Evolutionary conservation across 2,113 vertebrate genomes (phyloP), one percentile per base, ranked within the genome.

Genomic region (Rana temporaria): DNA sequence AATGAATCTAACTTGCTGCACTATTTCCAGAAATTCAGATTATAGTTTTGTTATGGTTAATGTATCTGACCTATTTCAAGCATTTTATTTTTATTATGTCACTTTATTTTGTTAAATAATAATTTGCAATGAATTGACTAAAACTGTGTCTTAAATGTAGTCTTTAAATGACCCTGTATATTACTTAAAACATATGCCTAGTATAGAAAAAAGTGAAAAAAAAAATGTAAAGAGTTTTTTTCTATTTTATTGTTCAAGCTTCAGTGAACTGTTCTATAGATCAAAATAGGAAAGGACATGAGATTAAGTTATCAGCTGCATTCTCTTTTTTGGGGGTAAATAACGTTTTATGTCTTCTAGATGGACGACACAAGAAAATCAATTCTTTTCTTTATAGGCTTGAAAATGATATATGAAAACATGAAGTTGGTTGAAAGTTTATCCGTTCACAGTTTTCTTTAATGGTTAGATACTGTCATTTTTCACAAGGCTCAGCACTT

Each of bases 351-450:
- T 60, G 71, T 74, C 71, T 74, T 12, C 30, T 3, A 60, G 55
- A 60, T 60, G 26, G 22, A 6, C 55, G 55, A 74, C 71, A 38
- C 71, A 74, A 59, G 55, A 74, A 74, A 74, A 74, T 74, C 71
- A 74, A 74, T 74, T 74, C 56, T 60, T 74, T 74, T 32, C 30
- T 74, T 74, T 74, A 74, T 74, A 74, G 71, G 55, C 59, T 16
- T 74, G 56, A 74, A 74, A 56, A 74, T 74, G 71, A 74, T 59
- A 74, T 74, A 74, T 74, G 71, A 74, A 74, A 74, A 74, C 71
- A 74, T 74, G 71, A 60, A 74, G 55, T 74, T 55, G n/a, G 55
- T 59, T 74, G 71, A 74, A 63, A 74, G 55, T 56, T 74, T 74
- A 74, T 74, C 71, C 26, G 71, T 38, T 59, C 55, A 74, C 55